phyloP scores from a whole-genome alignment of 2,113 vertebrate species.

The Erinaceus europaeus region DNA sequence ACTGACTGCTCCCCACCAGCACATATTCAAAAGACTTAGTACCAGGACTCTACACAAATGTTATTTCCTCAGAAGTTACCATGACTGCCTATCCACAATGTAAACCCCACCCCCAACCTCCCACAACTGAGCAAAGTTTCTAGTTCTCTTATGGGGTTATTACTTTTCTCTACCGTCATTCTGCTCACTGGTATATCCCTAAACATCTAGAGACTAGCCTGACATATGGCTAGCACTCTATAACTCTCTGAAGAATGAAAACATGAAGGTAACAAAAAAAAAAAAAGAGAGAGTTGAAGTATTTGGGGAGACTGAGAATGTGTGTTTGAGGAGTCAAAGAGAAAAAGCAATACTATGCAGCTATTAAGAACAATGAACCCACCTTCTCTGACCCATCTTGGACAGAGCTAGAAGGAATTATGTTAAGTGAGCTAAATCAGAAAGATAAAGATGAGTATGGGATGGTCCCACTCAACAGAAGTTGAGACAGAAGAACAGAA shows the following conservation, averaged over 20 bases:
- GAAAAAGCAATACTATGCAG: not conserved
- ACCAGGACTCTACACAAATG: not conserved
- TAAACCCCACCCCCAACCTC: not conserved
- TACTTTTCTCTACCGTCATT: not conserved
- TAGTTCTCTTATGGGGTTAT: not conserved
- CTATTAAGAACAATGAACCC: not conserved
- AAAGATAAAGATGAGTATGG: too few relatives aligned
- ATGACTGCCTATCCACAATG: not conserved
- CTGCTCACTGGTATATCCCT: not conserved
- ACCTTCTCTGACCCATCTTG: too few relatives aligned
- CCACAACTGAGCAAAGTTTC: not conserved
- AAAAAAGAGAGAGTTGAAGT: not conserved
- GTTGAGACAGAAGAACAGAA: too few relatives aligned
- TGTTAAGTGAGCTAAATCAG: too few relatives aligned
- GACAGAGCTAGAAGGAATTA: too few relatives aligned
- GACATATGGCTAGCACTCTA: not conserved
- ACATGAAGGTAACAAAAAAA: not conserved
- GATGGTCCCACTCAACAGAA: too few relatives aligned
- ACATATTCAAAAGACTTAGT: not conserved
- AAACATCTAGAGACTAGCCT: not conserved
- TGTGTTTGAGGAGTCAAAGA: not conserved
- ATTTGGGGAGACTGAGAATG: not conserved
- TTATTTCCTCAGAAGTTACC: not conserved
- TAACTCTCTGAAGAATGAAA: constrained; percentile 13
- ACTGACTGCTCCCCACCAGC: not conserved